Evolutionary conservation across 2,888 invertebrate species (phyloP).

Genomic region (Morinoia aosen): DNA sequence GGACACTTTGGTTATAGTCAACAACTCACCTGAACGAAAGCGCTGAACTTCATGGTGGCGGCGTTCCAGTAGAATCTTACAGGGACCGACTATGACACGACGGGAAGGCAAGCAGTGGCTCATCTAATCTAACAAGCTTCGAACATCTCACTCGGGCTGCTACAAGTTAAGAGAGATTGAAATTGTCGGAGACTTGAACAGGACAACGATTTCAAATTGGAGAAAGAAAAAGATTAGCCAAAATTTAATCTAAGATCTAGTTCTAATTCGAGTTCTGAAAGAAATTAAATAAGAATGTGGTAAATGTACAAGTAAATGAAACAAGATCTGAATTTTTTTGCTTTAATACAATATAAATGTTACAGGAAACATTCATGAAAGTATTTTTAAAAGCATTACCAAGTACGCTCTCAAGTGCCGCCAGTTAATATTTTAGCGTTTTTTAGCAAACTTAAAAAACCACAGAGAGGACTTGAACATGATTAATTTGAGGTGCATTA

Average conservation of each 20-base stretch:
- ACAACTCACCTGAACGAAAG: background rate
- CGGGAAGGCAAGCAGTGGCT: background rate
- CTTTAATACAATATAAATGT: background rate
- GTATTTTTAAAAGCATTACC: background rate
- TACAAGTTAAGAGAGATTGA: background rate
- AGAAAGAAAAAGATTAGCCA: background rate
- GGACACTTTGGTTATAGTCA: too few species aligned
- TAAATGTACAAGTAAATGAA: background rate
- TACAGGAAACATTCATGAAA: background rate
- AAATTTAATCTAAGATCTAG: background rate
- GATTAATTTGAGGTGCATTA: too few species aligned
- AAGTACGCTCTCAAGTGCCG: too few species aligned
- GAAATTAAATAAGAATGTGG: background rate
- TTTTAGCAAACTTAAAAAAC: too few species aligned
- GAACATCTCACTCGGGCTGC: background rate
- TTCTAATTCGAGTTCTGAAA: background rate
- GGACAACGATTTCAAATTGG: background rate
- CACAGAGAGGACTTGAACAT: too few species aligned
- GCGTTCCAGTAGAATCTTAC: background rate
- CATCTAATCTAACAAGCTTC: slow-evolving; percentile 1
- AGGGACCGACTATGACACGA: background rate
- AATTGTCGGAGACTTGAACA: background rate
- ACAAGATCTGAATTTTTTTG: too few species aligned
- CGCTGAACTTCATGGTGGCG: background rate
- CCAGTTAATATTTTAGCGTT: too few species aligned